Evolutionary conservation across 1,140 invertebrate species (phyloP).

Genomic region (Pseudomyrmex dendroicus): DNA sequence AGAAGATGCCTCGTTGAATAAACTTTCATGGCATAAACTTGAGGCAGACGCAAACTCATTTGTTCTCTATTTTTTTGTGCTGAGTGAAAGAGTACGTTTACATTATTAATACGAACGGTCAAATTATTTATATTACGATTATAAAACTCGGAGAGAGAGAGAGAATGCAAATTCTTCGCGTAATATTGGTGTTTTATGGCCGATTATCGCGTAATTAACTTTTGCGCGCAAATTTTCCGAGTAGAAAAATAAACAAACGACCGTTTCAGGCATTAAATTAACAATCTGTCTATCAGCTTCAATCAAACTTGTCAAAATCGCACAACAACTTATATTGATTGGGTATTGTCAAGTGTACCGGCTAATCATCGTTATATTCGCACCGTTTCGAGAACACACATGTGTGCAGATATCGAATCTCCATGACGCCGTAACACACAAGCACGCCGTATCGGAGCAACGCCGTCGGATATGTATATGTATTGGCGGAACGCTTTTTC

Average conservation of each 20-base stretch:
- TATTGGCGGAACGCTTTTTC: constrained; percentile 4
- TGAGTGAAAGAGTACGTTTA: neutral
- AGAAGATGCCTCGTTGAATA: constrained; percentile 9
- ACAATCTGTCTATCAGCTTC: neutral
- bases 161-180: too few relatives aligned
- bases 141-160: too few relatives aligned
- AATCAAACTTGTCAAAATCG: neutral
- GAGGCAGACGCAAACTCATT: constrained; percentile 8
- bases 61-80: neutral
- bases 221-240: neutral
- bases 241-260: neutral
- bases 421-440: neutral
- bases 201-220: too few relatives aligned
- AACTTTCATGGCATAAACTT: constrained; percentile 18
- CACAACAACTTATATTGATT: neutral
- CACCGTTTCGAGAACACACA: neutral
- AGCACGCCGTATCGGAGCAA: neutral
- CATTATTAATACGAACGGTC: too few relatives aligned
- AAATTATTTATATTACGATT: neutral
- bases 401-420: neutral
- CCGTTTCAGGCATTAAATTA: neutral
- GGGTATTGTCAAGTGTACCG: neutral
- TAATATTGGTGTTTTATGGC: too few relatives aligned
- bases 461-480: constrained; percentile 10
- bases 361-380: neutral